Evolutionary conservation across 2,113 vertebrate species (phyloP).

Genomic region (Podilymbus podiceps): DNA sequence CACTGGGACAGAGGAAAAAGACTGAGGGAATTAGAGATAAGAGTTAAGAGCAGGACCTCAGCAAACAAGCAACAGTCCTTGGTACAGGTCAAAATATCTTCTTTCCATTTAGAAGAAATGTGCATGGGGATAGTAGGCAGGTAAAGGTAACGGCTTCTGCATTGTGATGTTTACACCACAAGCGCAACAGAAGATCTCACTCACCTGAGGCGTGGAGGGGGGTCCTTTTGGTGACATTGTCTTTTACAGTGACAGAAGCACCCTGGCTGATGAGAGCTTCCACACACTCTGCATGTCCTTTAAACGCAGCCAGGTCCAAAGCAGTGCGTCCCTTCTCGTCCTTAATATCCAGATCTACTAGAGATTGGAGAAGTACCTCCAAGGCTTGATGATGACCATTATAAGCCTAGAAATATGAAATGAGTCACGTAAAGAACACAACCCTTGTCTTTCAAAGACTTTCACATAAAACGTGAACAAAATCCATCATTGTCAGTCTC

Average conservation of each 20-base stretch:
- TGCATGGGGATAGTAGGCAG: not conserved
- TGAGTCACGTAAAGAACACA: not conserved
- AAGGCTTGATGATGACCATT: conserved; percentile 93
- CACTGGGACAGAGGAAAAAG: not conserved
- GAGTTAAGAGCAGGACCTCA: not conserved
- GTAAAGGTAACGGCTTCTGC: not conserved
- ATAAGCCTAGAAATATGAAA: conserved; percentile 82
- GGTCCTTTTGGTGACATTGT: conserved; percentile 82
- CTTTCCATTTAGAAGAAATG: not conserved
- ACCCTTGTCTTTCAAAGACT: not conserved
- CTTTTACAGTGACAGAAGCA: conserved; percentile 85
- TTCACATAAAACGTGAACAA: not conserved
- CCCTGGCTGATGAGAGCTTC: conserved; percentile 91
- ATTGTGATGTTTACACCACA: not conserved
- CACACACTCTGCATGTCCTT: conserved; percentile 89
- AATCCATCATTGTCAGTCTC: not conserved
- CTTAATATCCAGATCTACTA: conserved; percentile 87
- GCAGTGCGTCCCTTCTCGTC: conserved; percentile 90
- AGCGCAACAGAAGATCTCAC: fast-evolving
- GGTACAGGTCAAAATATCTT: not conserved
- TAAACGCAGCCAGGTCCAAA: conserved; percentile 87
- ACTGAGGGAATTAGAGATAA: not conserved
- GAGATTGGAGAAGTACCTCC: conserved; percentile 89
- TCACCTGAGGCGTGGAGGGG: conserved; percentile 91
- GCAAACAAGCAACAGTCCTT: not conserved